Evolutionary conservation across 2,797 vertebrate genomes (phyloP), one percentile per base, ranked within the genome.

Genomic region (Simalia tracyae): DNA sequence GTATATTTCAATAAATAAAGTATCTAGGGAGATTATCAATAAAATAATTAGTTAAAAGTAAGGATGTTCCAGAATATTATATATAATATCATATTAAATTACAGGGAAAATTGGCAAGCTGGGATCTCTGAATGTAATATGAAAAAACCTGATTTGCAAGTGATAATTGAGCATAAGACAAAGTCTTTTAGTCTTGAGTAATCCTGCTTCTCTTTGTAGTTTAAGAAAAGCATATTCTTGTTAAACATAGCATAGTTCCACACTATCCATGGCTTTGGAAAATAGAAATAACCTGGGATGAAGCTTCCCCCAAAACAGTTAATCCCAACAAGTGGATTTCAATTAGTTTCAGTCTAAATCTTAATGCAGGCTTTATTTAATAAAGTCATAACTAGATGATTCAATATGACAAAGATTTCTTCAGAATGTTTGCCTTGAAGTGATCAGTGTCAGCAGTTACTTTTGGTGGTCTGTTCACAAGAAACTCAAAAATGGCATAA

Each of bases 1-100:
- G 95, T 93, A 96, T 12, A 93, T n/a, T 94, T 96, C 97, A 96
- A 97, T 97, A 97, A 97, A 96, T 96, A 96, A 97, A 96, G 95
- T 96, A 96, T 91, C 93, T 96, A 96, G 93, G 94, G 96, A 88
- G 96, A 96, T 96, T 97, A 95, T 94, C 96, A 96, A 95, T 95
- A 95, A 96, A 96, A 96, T 97, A 95, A 97, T 97, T 97, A 96
- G 92, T 96, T 97, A 97, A 94, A 96, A 95, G 93, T 93, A 94
- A 96, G 94, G 94, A 96, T 95, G 92, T 92, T 94, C 95, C 89
- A 96, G 96, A 97, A 86, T 92, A 96, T 92, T 42, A 54, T 54
- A 54, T 54, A 54, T 54, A 54, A 7, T 9, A 54, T 54, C 50
- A 93, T 96, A 94, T 91, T 91, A 88, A 96, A 94, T 89, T 66